Base-by-base conservation (phyloP, 2,888 invertebrate genomes). In the Urechis unicinctus region DNA sequence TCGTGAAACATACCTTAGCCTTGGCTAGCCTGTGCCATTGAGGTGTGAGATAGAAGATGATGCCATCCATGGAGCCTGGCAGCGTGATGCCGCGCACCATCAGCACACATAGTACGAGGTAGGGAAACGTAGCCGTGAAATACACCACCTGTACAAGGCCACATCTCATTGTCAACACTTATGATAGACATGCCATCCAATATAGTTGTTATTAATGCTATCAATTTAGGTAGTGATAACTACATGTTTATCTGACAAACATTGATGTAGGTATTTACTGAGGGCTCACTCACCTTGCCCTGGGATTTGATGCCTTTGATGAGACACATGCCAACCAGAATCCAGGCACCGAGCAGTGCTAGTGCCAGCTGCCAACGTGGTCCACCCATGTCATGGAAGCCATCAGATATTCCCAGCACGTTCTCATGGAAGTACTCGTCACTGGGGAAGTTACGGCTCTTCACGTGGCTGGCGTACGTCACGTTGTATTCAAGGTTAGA, bases 321-420 rank as follows among this genome's bases (percentile, higher is more conserved):
- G 31, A 56, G 52, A 42, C 61, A 61, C 24, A 53, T 50, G 17
- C 51, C 22, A 22, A 61, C 58, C 1, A 56, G 54, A 9, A 53
- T 46, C 90, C 91, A 91, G 56, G 89, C 88, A 50, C 85, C 80
- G 1, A 89, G 80, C 17, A 91, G 81, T 72, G 88, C 88, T 2
- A 84, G 77, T 2, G 88, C 88, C 80, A 91, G 82, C 55, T 86
- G 84, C 79, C 84, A 83, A 21, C 68, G 68, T 1, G 77, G 57
- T 1, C 62, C 66, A 2, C 76, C 77, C 61, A 77, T 63, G 44
- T 75, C 70, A 52, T 77, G 70, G 17, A 78, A 65, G 6, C 77
- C 77, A n/a, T 70, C 68, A 0, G 74, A 70, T 36, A 78, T 73
- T 52, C 70, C 74, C 57, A 78, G 63, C 25, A 78, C 77, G 60